phyloP scores from a whole-genome alignment of 2,888 invertebrate species.

The Drosophila bunnanda region DNA sequence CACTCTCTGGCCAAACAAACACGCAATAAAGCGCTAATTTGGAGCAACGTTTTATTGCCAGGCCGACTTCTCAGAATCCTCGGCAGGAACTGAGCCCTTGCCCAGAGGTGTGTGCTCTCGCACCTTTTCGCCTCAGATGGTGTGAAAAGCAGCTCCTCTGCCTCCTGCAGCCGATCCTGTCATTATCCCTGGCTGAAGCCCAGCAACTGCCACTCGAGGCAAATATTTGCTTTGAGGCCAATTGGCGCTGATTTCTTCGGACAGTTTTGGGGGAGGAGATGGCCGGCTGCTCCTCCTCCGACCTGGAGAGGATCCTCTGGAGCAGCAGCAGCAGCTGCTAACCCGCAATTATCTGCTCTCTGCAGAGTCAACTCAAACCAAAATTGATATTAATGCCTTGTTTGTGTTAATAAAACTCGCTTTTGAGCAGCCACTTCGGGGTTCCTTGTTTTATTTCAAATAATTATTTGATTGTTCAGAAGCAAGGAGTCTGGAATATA shows the following conservation, averaged over 20 bases:
- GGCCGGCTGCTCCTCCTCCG: not conserved
- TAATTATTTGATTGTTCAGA: conserved; percentile 25
- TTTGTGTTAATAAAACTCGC: conserved; percentile 75
- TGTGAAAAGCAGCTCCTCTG: conserved; percentile 59
- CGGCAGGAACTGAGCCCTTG: conserved; percentile 45
- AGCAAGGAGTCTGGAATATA: not conserved
- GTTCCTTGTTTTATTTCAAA: conserved; percentile 28
- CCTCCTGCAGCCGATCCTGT: conserved; percentile 57
- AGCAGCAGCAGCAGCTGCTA: conserved; percentile 43
- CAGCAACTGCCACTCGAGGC: conserved; percentile 68
- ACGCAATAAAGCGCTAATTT: conserved; percentile 77
- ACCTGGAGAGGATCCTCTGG: conserved; percentile 17
- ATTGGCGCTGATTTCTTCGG: conserved; percentile 77
- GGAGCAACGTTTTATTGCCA: conserved; percentile 69
- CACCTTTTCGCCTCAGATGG: conserved; percentile 51
- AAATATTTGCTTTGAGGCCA: conserved; percentile 80
- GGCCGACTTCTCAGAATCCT: conserved; percentile 69
- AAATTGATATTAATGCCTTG: conserved; percentile 74
- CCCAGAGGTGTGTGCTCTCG: conserved; percentile 68
- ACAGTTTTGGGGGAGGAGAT: conserved; percentile 50
- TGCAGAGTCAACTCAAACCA: conserved; percentile 59
- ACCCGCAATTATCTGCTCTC: conserved; percentile 57
- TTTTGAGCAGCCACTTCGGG: conserved; percentile 36
- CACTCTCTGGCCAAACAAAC: conserved; percentile 64
- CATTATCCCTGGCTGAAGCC: conserved; percentile 59